Evolutionary conservation across 2,888 invertebrate genomes (phyloP).

Genomic region (Agriotes lineatus): DNA sequence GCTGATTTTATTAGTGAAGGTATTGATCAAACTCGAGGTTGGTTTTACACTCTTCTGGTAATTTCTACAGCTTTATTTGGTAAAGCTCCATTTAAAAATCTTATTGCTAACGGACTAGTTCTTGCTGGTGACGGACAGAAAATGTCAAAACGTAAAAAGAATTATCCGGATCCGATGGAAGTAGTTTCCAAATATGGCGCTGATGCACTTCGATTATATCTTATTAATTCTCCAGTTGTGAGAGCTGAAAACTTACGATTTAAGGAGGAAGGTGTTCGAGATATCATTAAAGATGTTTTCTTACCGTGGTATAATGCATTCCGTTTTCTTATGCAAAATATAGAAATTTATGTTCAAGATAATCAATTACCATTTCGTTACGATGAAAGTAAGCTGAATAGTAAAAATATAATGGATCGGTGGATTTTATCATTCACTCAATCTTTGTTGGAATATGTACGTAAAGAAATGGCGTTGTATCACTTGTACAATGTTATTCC

Average conservation of each 20-base stretch:
- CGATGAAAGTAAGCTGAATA: constrained; percentile 56
- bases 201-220: constrained; percentile 94
- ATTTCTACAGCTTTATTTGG: constrained; percentile 95
- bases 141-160: constrained; percentile 99
- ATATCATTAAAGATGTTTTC: constrained; percentile 97
- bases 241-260: constrained; percentile 96
- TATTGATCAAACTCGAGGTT: constrained; percentile 96
- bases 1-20: constrained; percentile 99
- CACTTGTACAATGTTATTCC: constrained; percentile 96
- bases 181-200: constrained; percentile 94
- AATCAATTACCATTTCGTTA: constrained; percentile 61
- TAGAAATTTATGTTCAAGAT: constrained; percentile 83
- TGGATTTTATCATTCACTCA: constrained; percentile 99
- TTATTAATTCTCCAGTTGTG: constrained; percentile 98
- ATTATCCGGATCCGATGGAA: constrained; percentile 97
- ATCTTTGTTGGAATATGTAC: constrained; percentile 88
- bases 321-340: constrained; percentile 94
- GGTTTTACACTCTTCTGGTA: constrained; percentile 99
- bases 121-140: constrained; percentile 98
- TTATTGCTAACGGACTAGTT: constrained; percentile 96
- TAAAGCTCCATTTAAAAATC: constrained; percentile 97
- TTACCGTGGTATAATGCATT: constrained; percentile 97
- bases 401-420: constrained; percentile 90
- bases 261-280: constrained; percentile 96
- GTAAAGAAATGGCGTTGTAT: constrained; percentile 94